phyloP scores from a whole-genome alignment of 2,113 vertebrate genomes.

The Oncorhynchus kisutch region DNA sequence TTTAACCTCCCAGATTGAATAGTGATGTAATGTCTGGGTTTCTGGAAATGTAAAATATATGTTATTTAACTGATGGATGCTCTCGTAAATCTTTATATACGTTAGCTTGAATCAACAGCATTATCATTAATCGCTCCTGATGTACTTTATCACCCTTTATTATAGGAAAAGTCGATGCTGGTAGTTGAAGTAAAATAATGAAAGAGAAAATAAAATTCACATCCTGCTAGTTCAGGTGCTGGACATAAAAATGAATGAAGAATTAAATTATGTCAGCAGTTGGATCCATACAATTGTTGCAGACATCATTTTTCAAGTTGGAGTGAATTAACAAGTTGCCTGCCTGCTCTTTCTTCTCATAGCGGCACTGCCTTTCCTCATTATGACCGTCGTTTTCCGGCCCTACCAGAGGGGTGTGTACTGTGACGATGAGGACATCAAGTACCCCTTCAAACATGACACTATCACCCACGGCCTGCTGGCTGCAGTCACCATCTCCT shows the following conservation, averaged over 20 bases:
- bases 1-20: conserved; percentile 20
- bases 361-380: conserved; percentile 86
- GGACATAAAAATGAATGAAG: no score
- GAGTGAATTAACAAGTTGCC: not conserved
- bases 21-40: conserved; percentile 55
- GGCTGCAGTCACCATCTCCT: conserved; percentile 86
- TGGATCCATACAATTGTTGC: not conserved
- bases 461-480: conserved; percentile 91
- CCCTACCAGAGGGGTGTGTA: conserved; percentile 87
- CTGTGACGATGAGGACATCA: conserved; percentile 87
- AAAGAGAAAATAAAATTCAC: no score
- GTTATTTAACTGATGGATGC: conserved; percentile 14
- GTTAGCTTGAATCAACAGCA: not conserved
- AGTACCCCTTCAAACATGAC: conserved; percentile 85
- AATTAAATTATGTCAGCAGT: no score
- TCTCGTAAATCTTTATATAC: not conserved
- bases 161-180: no score
- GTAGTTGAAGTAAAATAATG: no score
- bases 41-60: conserved; percentile 16
- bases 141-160: no score
- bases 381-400: conserved; percentile 81
- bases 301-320: not conserved
- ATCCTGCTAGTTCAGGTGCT: no score
- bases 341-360: conserved; percentile 22
- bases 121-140: not conserved